These are phyloP conservation scores for Dipodomys ordii DNA, from an alignment of 2,113 vertebrate genomes.

Conservation along the genomic window DNA sequence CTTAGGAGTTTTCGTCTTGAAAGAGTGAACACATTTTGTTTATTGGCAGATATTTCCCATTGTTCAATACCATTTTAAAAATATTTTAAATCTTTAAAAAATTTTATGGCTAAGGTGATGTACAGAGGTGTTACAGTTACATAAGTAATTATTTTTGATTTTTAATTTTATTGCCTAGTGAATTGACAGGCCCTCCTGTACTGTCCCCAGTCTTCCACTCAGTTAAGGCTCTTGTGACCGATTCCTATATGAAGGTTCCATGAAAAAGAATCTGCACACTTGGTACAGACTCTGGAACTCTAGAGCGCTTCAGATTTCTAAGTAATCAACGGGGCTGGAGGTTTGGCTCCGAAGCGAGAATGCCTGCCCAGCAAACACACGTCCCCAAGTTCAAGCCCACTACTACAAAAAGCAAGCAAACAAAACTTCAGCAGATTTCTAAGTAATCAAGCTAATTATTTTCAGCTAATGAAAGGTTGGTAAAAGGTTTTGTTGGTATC, in stretches of 20 bases:
- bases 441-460: not conserved
- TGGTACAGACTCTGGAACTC: not conserved
- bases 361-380: too few species aligned
- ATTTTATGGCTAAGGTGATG: too few species aligned
- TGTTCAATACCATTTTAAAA: not conserved
- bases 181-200: not conserved
- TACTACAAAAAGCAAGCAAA: too few species aligned
- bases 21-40: not conserved
- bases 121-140: too few species aligned
- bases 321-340: too few species aligned
- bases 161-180: not conserved
- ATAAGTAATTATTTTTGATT: not conserved
- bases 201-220: not conserved
- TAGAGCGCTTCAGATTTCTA: conserved; percentile 3
- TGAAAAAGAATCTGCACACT: not conserved
- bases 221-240: not conserved
- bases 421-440: not conserved
- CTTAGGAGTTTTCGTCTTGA: conserved; percentile 24
- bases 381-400: too few species aligned
- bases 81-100: conserved; percentile 10
- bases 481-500: not conserved
- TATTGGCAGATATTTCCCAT: conserved; percentile 3
- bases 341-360: too few species aligned
- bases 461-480: conserved; percentile 5
- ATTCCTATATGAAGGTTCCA: not conserved